Base-by-base conservation (phyloP, 2,888 invertebrate genomes). In the Candidula unifasciata region DNA sequence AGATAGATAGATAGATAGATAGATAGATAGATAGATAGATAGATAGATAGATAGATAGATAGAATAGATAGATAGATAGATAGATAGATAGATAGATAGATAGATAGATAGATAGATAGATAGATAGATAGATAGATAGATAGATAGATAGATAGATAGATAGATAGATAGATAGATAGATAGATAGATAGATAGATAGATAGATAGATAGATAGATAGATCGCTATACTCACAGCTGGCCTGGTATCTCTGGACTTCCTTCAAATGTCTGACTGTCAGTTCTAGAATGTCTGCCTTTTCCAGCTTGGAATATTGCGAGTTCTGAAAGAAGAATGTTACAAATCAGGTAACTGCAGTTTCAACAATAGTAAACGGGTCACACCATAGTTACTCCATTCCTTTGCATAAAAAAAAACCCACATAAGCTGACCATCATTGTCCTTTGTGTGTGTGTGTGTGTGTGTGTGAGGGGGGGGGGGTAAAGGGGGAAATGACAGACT, bases 251-350 rank as follows among this genome's bases (percentile, higher is more conserved):
- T 98, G 97, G 33, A 98, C 95, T 0, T 96, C 96, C 94, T 97
- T 97, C 85, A 99, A 95, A 94, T 98, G 97, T 92, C 97, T 97
- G 80, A 98, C 98, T 0, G 98, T 98, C 97, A 98, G 97, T 94
- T 99, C 98, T 88, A 98, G 95, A 89, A 98, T 98, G 94, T 98
- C 98, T 3, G 98, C 98, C 94, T 99, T 98, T 93, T 98, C 98
- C 91, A 98, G 94, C 94, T 98, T 98, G 8, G 97, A 97, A 94
- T 98, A 98, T 90, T 98, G 95, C 52, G 97, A 96, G 77, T 98
- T 97, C 97, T 98, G 73, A 16, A 74, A 35, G 3, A 64, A 16
- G 5, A 74, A n/a, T n/a, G n/a, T n/a, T n/a, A n/a, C n/a, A n/a
- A n/a, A n/a, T n/a, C n/a, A n/a, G n/a, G n/a, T n/a, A n/a, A n/a